Evolutionary conservation across 2,113 vertebrate species (phyloP).

Genomic region (Mionectes macconnelli): DNA sequence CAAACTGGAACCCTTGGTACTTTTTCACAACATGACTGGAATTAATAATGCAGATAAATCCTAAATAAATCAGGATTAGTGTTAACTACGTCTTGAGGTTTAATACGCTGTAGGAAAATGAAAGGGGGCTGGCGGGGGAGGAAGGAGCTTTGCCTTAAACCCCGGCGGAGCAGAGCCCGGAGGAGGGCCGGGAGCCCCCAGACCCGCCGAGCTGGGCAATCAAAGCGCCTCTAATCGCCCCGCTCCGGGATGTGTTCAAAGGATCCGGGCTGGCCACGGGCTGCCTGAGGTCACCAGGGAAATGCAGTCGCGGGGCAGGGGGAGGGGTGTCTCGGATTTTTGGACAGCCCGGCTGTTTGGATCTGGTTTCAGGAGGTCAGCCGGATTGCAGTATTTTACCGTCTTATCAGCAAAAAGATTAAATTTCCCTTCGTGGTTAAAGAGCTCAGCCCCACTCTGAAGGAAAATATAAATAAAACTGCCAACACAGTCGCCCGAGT

Average conservation of each 20-base stretch:
- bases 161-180: neutral
- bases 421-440: slow-evolving; percentile 16
- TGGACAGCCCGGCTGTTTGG: slow-evolving; percentile 37
- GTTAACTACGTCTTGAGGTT: slow-evolving; percentile 79
- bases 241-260: slow-evolving; percentile 55
- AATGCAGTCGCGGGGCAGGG: slow-evolving; percentile 14
- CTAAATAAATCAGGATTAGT: slow-evolving; percentile 85
- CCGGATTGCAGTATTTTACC: slow-evolving; percentile 28
- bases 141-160: slow-evolving; percentile 35
- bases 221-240: slow-evolving; percentile 49
- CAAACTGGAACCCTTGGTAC: slow-evolving; percentile 44
- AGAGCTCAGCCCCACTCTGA: neutral
- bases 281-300: slow-evolving; percentile 59
- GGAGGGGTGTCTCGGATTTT: slow-evolving; percentile 48
- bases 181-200: neutral
- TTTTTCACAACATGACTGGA: slow-evolving; percentile 71
- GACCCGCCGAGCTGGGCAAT: slow-evolving; percentile 56
- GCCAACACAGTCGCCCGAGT: neutral
- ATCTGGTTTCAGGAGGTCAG: slow-evolving; percentile 45
- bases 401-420: slow-evolving; percentile 62
- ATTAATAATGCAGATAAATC: slow-evolving; percentile 85
- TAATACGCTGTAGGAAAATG: slow-evolving; percentile 73
- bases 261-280: slow-evolving; percentile 59
- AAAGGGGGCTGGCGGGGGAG: slow-evolving; percentile 65
- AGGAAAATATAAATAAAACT: slow-evolving; percentile 23